Base-by-base conservation (phyloP, 2,113 vertebrate species). In the Caranx melampygus region DNA sequence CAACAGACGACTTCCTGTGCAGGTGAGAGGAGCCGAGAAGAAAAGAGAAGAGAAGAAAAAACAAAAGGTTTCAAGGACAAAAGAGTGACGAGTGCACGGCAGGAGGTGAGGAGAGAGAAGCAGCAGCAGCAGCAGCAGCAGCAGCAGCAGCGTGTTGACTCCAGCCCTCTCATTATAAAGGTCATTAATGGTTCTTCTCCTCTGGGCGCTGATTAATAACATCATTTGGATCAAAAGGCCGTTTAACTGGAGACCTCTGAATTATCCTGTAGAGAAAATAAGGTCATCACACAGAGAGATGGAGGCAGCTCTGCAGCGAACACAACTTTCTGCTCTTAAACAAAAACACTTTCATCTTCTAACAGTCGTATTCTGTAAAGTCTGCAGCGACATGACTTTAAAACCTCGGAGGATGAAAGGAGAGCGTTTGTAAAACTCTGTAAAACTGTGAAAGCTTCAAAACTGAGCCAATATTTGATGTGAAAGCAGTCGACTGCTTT, bases 111-210 rank as follows among this genome's bases (percentile, higher is more conserved):
- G 12, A 67, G 71, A 72, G 64, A 49, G 72, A 52, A 57, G n/a
- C n/a, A n/a, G n/a, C n/a, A n/a, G n/a, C n/a, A n/a, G n/a, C n/a
- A n/a, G n/a, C n/a, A n/a, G n/a, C n/a, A n/a, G 45, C 37, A 64
- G 33, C 13, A 15, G 18, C 9, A 1, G 12, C 33, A 54, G 45
- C 37, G 26, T 59, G 86, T 80, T 33, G 80, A 88, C 73, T 69
- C 0, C 59, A 52, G 78, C 20, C 66, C 75, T 75, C 79, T 90
- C 80, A 75, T 89, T 87, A 88, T 77, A 83, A 87, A 88, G 86
- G 84, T 87, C 80, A 42, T 86, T 75, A 79, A 72, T 45, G 72
- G 16, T 66, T 75, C 73, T 72, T 72, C 66, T 82, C 70, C 83
- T 78, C 70, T 49, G 76, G 79, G 44, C n/a, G 49, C 71, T 79